Conservation (phyloP, 2,113 vertebrate species). For the Carassius auratus region DNA sequence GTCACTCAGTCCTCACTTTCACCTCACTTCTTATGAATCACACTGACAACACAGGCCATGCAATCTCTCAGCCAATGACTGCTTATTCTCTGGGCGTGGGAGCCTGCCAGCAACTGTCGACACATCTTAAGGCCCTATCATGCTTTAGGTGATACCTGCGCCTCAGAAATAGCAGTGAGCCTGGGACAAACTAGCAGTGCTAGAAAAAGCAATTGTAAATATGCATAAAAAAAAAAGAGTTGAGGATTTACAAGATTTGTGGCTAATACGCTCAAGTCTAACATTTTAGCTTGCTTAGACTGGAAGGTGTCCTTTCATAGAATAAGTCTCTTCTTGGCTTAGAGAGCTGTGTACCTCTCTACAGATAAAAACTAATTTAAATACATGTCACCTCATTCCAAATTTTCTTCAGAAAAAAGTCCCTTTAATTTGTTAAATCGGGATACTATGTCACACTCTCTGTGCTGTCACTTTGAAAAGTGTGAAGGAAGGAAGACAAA, state of each 20-base stretch:
- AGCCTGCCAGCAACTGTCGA: conserved; percentile 45
- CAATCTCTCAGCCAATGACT: conserved; percentile 46
- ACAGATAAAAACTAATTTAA: conserved; percentile 19
- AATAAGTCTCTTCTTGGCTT: conserved; percentile 31
- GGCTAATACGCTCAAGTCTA: conserved; percentile 48
- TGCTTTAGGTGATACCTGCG: conserved; percentile 1
- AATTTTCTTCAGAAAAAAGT: conserved; percentile 1
- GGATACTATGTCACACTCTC: conserved; percentile 1
- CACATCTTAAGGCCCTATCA: conserved; percentile 44
- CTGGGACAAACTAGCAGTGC: background rate
- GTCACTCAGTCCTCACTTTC: conserved; percentile 46
- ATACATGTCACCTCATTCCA: conserved; percentile 12
- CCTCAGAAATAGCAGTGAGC: background rate
- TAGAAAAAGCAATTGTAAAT: too few relatives aligned
- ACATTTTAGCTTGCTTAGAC: conserved; percentile 49
- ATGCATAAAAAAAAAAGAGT: background rate
- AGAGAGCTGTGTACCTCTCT: background rate
- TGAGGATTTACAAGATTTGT: conserved; percentile 45
- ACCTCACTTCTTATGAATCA: conserved; percentile 27
- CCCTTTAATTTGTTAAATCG: conserved; percentile 35
- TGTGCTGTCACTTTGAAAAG: conserved; percentile 16
- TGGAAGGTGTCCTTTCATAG: conserved; percentile 40
- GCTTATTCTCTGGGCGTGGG: conserved; percentile 39
- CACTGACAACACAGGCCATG: conserved; percentile 38
- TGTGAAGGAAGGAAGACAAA: background rate